Conservation (phyloP, 2,797 vertebrate species). For the Silurus lanzhouensis region DNA sequence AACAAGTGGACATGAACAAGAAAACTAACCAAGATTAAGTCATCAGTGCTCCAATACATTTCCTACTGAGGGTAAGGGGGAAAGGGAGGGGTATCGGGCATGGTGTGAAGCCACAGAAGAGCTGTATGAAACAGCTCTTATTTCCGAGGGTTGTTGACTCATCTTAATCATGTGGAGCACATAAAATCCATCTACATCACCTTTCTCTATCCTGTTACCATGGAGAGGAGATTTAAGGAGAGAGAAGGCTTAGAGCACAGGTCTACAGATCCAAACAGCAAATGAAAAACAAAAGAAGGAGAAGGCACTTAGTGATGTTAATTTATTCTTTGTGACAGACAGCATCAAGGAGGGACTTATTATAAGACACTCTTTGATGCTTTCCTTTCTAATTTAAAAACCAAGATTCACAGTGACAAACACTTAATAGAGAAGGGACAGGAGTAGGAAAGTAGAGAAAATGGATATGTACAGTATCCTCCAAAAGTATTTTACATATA, state of each 20-base stretch:
- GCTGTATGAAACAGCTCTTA: conserved; percentile 21
- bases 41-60: neutral
- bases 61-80: neutral
- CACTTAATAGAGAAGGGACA: neutral
- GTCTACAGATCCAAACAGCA: neutral
- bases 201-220: conserved; percentile 36
- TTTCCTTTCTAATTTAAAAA: conserved; percentile 6
- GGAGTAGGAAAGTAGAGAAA: neutral
- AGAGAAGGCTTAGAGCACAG: conserved; percentile 16
- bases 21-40: neutral
- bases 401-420: neutral
- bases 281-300: neutral
- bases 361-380: neutral
- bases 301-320: conserved; percentile 2
- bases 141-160: conserved; percentile 42
- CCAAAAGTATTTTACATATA: neutral
- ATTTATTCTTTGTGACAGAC: conserved; percentile 26
- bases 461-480: neutral
- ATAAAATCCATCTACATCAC: conserved; percentile 17
- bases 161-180: conserved; percentile 34
- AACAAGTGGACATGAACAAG: conserved; percentile 9
- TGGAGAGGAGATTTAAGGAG: conserved; percentile 33
- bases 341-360: conserved; percentile 2
- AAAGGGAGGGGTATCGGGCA: neutral
- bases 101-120: neutral